Percentiles rank a stretch among this genome's conserved stretches.
These are phyloP conservation scores for Brotogeris chrysoptera DNA, from an alignment of 2,797 vertebrate species.

Conservation along the genomic window DNA sequence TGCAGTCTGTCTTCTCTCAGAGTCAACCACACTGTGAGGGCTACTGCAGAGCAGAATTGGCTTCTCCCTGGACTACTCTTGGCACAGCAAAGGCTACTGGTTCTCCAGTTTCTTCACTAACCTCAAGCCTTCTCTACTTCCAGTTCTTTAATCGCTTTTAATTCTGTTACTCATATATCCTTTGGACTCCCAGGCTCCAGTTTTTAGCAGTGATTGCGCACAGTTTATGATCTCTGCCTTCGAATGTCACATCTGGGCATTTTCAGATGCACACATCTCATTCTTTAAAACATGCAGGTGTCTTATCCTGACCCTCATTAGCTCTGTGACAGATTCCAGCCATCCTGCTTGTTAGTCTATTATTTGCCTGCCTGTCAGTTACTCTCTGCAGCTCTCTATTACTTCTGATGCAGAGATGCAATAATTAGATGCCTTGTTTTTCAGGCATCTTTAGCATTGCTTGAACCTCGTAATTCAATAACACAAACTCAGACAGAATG, in stretches of 20 bases:
- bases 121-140: background rate
- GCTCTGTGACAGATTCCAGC: conserved; percentile 35
- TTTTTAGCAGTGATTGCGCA: background rate
- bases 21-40: rapidly evolving
- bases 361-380: conserved; percentile 39
- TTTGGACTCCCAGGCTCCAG: background rate
- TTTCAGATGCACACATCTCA: background rate
- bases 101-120: background rate
- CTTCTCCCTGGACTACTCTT: background rate
- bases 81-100: background rate
- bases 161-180: background rate
- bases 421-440: conserved; percentile 32
- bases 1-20: background rate
- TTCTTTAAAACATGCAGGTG: conserved; percentile 25
- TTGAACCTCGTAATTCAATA: background rate
- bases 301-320: conserved; percentile 48
- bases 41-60: background rate
- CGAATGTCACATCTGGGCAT: conserved; percentile 17
- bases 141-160: background rate
- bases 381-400: background rate
- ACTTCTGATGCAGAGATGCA: conserved; percentile 12
- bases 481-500: background rate
- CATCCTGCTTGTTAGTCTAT: conserved; percentile 20
- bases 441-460: background rate
- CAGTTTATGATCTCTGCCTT: background rate